Conservation (phyloP, 2,888 invertebrate genomes). For the Nymphalis c-album region DNA sequence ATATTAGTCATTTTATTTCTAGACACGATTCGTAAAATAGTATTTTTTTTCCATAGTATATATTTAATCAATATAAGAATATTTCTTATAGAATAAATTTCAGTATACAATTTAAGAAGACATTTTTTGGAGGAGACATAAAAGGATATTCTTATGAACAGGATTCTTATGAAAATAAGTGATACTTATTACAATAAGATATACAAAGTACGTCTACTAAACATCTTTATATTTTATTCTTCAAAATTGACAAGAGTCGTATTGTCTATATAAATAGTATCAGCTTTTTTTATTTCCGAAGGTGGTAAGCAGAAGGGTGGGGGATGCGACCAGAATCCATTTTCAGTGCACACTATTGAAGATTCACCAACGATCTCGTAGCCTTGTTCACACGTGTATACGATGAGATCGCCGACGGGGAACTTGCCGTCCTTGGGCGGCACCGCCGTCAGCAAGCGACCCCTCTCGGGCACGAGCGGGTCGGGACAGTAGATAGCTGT, state of each 20-base stretch:
- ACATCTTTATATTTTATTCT: conserved; percentile 31
- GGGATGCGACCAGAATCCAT: conserved; percentile 93
- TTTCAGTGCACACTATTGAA: conserved; percentile 92
- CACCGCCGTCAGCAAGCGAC: conserved; percentile 73
- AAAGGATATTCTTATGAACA: not conserved
- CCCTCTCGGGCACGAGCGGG: conserved; percentile 87
- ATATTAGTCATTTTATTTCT: no score
- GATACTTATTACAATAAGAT: no score
- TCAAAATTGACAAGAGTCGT: conserved; percentile 68
- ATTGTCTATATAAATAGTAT: conserved; percentile 70
- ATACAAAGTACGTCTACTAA: no score
- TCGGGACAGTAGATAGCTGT: conserved; percentile 91
- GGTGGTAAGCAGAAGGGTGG: conserved; percentile 87
- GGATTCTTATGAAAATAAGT: no score
- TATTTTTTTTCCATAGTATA: not conserved
- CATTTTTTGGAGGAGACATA: not conserved
- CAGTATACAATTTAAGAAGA: not conserved
- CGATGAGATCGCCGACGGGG: conserved; percentile 90
- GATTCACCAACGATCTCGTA: conserved; percentile 84
- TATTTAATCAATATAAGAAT: not conserved
- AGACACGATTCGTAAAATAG: not conserved
- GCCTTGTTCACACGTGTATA: conserved; percentile 81
- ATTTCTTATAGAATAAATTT: not conserved
- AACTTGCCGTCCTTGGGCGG: conserved; percentile 80
- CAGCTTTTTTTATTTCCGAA: conserved; percentile 58